Base-by-base conservation (phyloP, 2,888 invertebrate species). In the Plebejus anna region DNA sequence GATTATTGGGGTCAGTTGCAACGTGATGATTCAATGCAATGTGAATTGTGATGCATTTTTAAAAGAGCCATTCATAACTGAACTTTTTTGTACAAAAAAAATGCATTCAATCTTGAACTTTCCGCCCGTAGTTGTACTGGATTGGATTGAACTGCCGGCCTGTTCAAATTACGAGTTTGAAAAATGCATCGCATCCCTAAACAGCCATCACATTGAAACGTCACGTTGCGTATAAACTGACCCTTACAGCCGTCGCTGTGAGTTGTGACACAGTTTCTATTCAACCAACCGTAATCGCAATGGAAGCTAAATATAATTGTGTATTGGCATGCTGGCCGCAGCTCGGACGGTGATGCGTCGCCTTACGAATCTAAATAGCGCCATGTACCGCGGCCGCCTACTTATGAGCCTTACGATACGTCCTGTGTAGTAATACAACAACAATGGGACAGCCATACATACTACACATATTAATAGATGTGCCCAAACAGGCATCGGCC, bases 361-460 rank as follows among this genome's bases (percentile, higher is more conserved):
- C 84, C 83, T 81, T 84, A 83, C 87, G 91, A 91, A 92, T 92
- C 89, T 86, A 84, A 92, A 92, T 90, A 87, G 88, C 84, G 80
- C 79, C 82, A 81, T 83, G 82, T 84, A 84, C 86, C 86, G 84
- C 83, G 81, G 82, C 84, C 81, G 91, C 90, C 82, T 92, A 92
- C 91, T 85, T 90, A 92, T 90, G 88, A 88, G 84, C 81, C 83
- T 87, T 88, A 87, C 89, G 83, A 83, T 83, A 84, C 84, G 84
- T 84, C 83, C 83, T 83, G 82, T 81, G 82, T 85, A 82, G 84
- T 86, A 85, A 91, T 84, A 83, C 82, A 82, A 80, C 82, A 86
- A 85, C 85, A 85, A 87, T 87, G 83, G 86, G 76, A 80, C 78
- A 78, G 79, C 78, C 85, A 85, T 84, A 83, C 82, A 81, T 82